Conservation (phyloP, 2,888 invertebrate genomes). For the Phortica okadai region DNA sequence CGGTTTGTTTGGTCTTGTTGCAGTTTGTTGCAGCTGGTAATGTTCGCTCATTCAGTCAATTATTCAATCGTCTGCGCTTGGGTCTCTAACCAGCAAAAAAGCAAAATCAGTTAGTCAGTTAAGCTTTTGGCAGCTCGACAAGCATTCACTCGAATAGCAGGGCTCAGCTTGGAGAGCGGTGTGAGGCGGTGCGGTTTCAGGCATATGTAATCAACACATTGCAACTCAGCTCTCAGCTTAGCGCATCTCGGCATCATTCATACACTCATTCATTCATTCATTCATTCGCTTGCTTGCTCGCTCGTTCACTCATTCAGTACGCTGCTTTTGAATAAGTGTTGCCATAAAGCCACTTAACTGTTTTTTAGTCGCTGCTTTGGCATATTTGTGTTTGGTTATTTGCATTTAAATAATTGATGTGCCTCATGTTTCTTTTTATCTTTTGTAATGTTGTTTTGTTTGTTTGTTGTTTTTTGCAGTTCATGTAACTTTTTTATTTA, state of each 20-base stretch:
- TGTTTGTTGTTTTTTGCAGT: background rate
- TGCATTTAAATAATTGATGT: background rate
- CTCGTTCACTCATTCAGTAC: background rate
- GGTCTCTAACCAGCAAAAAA: background rate
- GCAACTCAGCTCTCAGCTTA: background rate
- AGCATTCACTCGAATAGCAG: too few relatives aligned
- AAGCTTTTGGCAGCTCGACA: background rate
- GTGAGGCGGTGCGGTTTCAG: background rate
- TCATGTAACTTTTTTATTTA: background rate
- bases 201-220: background rate
- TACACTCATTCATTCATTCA: background rate
- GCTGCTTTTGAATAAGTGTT: background rate
- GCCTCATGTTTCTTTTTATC: background rate
- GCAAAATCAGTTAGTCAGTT: background rate
- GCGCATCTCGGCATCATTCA: background rate
- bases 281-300: background rate
- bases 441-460: background rate
- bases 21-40: constrained; percentile 11
- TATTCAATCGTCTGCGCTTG: constrained; percentile 7
- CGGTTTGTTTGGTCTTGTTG: background rate
- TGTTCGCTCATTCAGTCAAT: constrained; percentile 13
- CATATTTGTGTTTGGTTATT: background rate
- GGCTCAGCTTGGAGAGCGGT: too few relatives aligned
- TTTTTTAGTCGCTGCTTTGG: background rate
- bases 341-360: background rate